Evolutionary conservation across 2,113 vertebrate species (phyloP).

Genomic region (Tonatia bakeri): DNA sequence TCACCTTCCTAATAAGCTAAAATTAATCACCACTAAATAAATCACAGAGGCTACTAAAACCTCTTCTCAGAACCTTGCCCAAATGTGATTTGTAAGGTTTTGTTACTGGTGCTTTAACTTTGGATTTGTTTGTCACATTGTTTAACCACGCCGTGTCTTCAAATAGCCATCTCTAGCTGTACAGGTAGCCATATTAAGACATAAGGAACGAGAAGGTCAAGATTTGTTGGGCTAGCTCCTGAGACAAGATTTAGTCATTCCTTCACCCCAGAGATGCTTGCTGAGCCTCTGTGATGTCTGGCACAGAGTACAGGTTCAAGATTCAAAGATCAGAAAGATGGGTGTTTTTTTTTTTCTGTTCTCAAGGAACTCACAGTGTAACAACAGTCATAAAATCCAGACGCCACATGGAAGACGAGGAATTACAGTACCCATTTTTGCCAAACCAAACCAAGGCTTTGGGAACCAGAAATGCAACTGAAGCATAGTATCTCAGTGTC

Average conservation of each 20-base stretch:
- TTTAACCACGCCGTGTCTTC: background rate
- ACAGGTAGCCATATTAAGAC: background rate
- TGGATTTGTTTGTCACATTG: background rate
- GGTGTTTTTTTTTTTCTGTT: background rate
- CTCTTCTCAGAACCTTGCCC: constrained; percentile 36
- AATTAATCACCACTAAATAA: constrained; percentile 49
- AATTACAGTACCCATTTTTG: background rate
- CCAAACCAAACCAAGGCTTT: background rate
- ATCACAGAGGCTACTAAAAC: constrained; percentile 26
- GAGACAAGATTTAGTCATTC: background rate
- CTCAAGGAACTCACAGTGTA: background rate
- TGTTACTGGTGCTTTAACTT: constrained; percentile 14
- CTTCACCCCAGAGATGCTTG: background rate
- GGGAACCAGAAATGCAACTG: background rate
- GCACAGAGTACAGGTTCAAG: background rate
- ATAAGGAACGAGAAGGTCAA: background rate
- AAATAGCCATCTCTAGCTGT: background rate
- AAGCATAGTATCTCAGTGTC: background rate
- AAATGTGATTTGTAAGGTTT: background rate
- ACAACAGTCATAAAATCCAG: background rate
- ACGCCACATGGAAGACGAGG: background rate
- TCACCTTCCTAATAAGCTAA: constrained; percentile 40
- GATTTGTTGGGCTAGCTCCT: background rate
- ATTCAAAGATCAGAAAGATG: background rate
- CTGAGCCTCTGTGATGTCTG: background rate